phyloP scores from a whole-genome alignment of 2,888 invertebrate species.

The Psylliodes chrysocephalus region DNA sequence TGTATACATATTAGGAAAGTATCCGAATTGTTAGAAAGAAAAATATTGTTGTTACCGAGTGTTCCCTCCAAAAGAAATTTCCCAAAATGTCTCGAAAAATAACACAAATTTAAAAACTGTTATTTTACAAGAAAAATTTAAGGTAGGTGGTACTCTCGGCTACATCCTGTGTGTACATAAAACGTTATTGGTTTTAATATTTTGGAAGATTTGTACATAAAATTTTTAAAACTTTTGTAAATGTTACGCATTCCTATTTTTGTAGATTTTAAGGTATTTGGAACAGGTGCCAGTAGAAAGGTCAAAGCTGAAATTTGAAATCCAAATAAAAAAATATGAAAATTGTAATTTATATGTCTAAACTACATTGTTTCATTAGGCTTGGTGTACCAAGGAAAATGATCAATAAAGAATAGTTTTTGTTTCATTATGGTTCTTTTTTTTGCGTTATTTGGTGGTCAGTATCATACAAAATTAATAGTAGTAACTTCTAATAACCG shows the following conservation, averaged over 20 bases:
- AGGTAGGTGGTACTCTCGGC: neutral
- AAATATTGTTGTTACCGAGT: neutral
- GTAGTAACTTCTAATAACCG: no score
- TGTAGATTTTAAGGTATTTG: slow-evolving; percentile 43
- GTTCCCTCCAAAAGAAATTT: neutral
- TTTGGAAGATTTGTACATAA: slow-evolving; percentile 33
- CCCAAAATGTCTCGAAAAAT: neutral
- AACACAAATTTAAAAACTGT: no score
- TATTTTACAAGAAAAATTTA: no score
- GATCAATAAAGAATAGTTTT: no score
- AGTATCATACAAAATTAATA: no score
- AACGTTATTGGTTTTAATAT: neutral
- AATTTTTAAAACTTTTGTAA: slow-evolving; percentile 30
- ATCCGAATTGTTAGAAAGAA: slow-evolving; percentile 8
- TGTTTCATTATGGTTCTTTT: no score
- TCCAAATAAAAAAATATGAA: slow-evolving; percentile 39
- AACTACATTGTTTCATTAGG: no score
- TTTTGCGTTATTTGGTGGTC: no score
- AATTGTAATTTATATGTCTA: no score
- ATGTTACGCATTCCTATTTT: slow-evolving; percentile 43
- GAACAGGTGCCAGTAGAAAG: slow-evolving; percentile 55
- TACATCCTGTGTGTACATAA: neutral
- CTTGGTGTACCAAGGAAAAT: no score
- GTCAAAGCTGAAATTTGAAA: slow-evolving; percentile 49
- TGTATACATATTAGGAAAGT: slow-evolving; percentile 20